These are phyloP conservation scores for Therioaphis trifolii DNA, from an alignment of 2,888 invertebrate genomes.

Conservation along the genomic window DNA sequence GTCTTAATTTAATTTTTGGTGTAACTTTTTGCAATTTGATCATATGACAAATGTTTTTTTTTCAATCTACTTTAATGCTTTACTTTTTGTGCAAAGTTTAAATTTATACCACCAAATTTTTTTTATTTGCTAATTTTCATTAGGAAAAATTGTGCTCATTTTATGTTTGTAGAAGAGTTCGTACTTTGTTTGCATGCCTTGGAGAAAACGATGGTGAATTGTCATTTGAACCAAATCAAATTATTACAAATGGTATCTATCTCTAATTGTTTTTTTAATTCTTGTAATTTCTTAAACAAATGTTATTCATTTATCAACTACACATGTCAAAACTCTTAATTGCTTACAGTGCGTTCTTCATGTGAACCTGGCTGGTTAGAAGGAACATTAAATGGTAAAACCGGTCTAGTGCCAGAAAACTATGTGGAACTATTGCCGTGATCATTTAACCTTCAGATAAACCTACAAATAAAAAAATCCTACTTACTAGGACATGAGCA, in stretches of 20 bases:
- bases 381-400: slow-evolving; percentile 90
- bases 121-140: slow-evolving; percentile 31
- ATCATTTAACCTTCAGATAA: slow-evolving; percentile 65
- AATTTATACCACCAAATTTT: slow-evolving; percentile 21
- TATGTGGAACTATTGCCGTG: slow-evolving; percentile 90
- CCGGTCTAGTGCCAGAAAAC: slow-evolving; percentile 94
- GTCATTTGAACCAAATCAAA: slow-evolving; percentile 98
- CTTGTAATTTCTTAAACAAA: neutral
- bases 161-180: slow-evolving; percentile 77
- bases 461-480: slow-evolving; percentile 14
- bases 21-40: neutral
- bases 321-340: slow-evolving; percentile 40
- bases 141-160: slow-evolving; percentile 60
- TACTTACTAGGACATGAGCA: slow-evolving; percentile 36
- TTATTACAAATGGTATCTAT: slow-evolving; percentile 95
- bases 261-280: slow-evolving; percentile 65
- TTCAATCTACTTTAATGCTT: slow-evolving; percentile 3
- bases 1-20: too few species aligned
- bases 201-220: slow-evolving; percentile 97
- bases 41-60: slow-evolving; percentile 13
- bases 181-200: slow-evolving; percentile 94
- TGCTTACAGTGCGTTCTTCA: slow-evolving; percentile 81
- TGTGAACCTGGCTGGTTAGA: slow-evolving; percentile 98
- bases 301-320: slow-evolving; percentile 38
- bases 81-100: slow-evolving; percentile 7